Conservation (phyloP, 2,888 invertebrate species). For the Dryadula phaetusa region DNA sequence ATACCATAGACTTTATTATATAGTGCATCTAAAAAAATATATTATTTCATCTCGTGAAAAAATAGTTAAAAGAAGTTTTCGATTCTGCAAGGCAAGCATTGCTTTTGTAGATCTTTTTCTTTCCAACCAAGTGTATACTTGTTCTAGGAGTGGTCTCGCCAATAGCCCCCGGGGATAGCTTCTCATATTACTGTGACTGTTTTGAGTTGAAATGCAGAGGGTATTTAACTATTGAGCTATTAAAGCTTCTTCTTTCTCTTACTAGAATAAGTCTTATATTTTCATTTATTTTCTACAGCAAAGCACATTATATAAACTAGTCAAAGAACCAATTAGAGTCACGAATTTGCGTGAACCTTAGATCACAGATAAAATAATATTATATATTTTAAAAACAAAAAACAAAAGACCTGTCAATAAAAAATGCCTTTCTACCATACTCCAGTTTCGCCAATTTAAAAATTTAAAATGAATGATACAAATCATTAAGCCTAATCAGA, state of each 20-base stretch:
- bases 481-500: background rate
- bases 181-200: slow-evolving; percentile 32
- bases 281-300: background rate
- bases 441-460: background rate
- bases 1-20: too few species aligned
- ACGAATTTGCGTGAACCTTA: background rate
- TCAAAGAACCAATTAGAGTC: background rate
- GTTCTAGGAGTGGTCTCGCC: slow-evolving; percentile 28
- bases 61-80: background rate
- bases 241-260: slow-evolving; percentile 6
- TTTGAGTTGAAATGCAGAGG: slow-evolving; percentile 18
- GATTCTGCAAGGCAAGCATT: slow-evolving; percentile 3
- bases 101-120: slow-evolving; percentile 31
- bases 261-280: background rate
- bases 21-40: background rate
- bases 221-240: slow-evolving; percentile 21
- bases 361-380: background rate
- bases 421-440: too few species aligned
- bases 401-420: too few species aligned
- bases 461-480: background rate
- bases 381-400: too few species aligned
- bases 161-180: slow-evolving; percentile 29
- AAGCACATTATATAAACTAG: slow-evolving; percentile 4
- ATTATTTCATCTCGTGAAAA: background rate
- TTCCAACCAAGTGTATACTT: slow-evolving; percentile 22